These are phyloP conservation scores for Bombus polaris DNA, from an alignment of 1,140 invertebrate genomes.

Conservation along the genomic window DNA sequence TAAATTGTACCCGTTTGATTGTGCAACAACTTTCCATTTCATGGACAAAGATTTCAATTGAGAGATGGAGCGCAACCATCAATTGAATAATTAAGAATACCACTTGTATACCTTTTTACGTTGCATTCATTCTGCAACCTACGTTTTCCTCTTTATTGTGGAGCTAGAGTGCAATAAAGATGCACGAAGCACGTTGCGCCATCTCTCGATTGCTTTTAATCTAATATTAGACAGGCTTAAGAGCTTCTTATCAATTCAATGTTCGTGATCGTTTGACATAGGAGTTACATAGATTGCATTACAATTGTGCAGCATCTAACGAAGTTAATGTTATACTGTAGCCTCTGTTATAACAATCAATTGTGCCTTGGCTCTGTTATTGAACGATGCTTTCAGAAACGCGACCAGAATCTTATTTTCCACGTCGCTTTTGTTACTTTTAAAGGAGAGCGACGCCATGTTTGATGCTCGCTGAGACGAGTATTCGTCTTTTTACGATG, in stretches of 20 bases:
- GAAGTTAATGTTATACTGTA: constrained; percentile 50
- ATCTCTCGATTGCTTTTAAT: constrained; percentile 58
- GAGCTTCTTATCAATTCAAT: constrained; percentile 64
- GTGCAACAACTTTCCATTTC: neutral
- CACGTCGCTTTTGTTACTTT: neutral
- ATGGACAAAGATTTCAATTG: neutral
- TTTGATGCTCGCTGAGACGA: neutral
- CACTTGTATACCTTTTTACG: constrained; percentile 9
- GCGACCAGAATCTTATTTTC: neutral
- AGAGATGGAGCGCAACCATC: neutral
- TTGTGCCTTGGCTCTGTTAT: neutral
- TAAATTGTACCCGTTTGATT: neutral
- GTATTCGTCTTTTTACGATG: neutral
- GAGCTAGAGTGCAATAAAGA: constrained; percentile 27
- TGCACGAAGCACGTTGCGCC: constrained; percentile 10
- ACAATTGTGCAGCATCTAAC: constrained; percentile 53
- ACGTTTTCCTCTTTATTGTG: neutral
- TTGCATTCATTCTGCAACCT: neutral
- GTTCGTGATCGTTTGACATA: constrained; percentile 58
- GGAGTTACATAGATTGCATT: constrained; percentile 64
- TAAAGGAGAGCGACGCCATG: neutral
- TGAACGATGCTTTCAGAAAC: neutral
- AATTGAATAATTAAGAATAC: constrained; percentile 16
- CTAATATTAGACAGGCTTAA: constrained; percentile 56
- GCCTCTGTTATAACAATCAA: constrained; percentile 22